Base-by-base conservation (phyloP, 2,888 invertebrate genomes). In the Nycteola revayana region DNA sequence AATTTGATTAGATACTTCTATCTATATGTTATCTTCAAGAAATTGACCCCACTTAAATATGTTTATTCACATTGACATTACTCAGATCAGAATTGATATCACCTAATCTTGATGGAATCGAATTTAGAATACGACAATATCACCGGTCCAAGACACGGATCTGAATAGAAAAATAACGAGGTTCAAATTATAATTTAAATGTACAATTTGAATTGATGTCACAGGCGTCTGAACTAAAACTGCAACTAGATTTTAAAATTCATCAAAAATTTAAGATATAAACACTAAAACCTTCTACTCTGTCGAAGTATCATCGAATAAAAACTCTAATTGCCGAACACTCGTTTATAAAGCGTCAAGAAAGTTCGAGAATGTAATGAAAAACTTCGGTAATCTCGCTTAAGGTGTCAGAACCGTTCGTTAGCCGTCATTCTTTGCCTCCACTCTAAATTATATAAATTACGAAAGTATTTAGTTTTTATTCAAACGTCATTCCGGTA, bases 391-490 rank as follows among this genome's bases (percentile, higher is more conserved):
- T 58, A 58, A 67, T 68, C 54, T 58, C 54, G 43, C 59, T 50
- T 32, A 47, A 74, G 74, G 77, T 76, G 76, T 74, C 63, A 69
- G 56, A 66, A 61, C 52, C 46, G 64, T 74, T 76, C 68, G 70
- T 75, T 76, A 75, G 57, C 49, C 60, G 49, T 66, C 66, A 68
- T 71, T 64, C 65, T 54, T 53, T 49, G 34, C 42, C 38, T 51
- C 46, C 59, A 48, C 46, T 64, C 59, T 53, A 64, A 68, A 67
- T 68, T 63, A 63, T 65, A 63, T 61, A 62, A 66, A 72, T 70
- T 62, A 62, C 57, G 24, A 32, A 60, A 60, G 60, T 56, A 69
- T 65, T 64, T 61, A 45, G 52, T 58, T 70, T 69, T 70, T 71
- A 57, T 57, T 49, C 38, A 48, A 37, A 28, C 40, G 26, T 29